Evolutionary conservation across 2,113 vertebrate species (phyloP).

Genomic region (Girardinichthys multiradiatus): DNA sequence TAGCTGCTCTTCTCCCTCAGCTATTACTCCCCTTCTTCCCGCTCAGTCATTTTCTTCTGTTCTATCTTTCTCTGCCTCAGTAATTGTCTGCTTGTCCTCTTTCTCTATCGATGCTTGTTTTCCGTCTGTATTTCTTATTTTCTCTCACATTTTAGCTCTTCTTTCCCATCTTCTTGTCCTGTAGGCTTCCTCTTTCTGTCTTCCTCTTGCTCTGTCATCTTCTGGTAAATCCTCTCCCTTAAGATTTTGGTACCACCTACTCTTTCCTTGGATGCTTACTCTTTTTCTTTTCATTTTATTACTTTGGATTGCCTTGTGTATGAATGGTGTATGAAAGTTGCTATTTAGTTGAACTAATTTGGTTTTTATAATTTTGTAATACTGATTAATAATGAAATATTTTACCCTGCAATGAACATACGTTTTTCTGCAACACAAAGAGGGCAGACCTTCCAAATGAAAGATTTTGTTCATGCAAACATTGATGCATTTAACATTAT

Average conservation of each 20-base stretch:
- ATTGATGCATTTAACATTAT: too few relatives aligned
- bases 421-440: too few relatives aligned
- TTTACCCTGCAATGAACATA: too few relatives aligned
- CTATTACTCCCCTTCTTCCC: background rate
- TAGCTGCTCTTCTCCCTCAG: conserved; percentile 11
- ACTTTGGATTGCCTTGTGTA: background rate
- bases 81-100: conserved; percentile 13
- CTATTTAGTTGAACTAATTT: too few relatives aligned
- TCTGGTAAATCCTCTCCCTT: background rate
- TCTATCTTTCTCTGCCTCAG: background rate
- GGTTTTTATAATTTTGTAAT: too few relatives aligned
- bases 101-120: conserved; percentile 15
- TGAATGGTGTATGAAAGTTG: too few relatives aligned
- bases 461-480: too few relatives aligned
- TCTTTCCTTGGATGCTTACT: background rate
- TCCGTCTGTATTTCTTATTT: background rate
- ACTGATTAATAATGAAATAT: too few relatives aligned
- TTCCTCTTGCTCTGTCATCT: background rate
- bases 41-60: background rate
- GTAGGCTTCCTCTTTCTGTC: background rate
- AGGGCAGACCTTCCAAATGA: too few relatives aligned
- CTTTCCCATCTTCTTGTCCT: background rate
- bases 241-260: background rate
- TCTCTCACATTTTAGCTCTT: background rate
- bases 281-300: background rate